Evolutionary conservation across 2,113 vertebrate genomes (phyloP).

Genomic region (Mus spicilegus): DNA sequence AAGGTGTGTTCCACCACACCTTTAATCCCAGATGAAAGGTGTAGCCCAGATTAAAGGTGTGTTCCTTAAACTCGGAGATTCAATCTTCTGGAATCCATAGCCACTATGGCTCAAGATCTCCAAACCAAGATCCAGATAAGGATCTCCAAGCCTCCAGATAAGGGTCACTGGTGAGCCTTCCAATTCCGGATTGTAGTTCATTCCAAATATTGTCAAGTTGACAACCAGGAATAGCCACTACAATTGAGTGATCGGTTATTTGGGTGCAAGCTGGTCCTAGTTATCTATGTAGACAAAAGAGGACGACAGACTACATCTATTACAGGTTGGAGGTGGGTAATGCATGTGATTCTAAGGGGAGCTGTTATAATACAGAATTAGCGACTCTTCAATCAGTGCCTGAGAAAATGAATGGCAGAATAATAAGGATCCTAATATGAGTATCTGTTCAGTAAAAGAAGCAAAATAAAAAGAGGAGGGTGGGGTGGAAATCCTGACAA

Average conservation of each 20-base stretch:
- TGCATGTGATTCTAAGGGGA: not conserved
- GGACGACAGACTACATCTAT: not conserved
- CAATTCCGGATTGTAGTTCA: too few relatives aligned
- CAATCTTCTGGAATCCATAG: too few relatives aligned
- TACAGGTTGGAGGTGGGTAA: not conserved
- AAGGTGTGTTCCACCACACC: too few relatives aligned
- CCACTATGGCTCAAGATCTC: too few relatives aligned
- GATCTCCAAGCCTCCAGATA: too few relatives aligned
- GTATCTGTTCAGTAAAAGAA: not conserved
- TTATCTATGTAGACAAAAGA: not conserved
- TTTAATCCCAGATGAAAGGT: too few relatives aligned
- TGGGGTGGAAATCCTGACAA: not conserved
- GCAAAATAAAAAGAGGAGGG: not conserved
- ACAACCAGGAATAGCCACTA: too few relatives aligned
- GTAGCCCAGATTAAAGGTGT: too few relatives aligned
- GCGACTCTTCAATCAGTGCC: not conserved
- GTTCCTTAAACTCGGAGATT: too few relatives aligned
- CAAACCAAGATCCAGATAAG: too few relatives aligned
- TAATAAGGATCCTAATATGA: not conserved
- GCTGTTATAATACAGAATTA: not conserved
- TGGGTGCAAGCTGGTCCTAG: not conserved
- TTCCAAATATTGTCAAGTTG: too few relatives aligned
- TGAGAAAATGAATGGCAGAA: not conserved
- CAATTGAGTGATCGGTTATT: not conserved
- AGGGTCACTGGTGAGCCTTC: too few relatives aligned